phyloP scores from a whole-genome alignment of 1,140 invertebrate species.

The Drosophila suzukii region DNA sequence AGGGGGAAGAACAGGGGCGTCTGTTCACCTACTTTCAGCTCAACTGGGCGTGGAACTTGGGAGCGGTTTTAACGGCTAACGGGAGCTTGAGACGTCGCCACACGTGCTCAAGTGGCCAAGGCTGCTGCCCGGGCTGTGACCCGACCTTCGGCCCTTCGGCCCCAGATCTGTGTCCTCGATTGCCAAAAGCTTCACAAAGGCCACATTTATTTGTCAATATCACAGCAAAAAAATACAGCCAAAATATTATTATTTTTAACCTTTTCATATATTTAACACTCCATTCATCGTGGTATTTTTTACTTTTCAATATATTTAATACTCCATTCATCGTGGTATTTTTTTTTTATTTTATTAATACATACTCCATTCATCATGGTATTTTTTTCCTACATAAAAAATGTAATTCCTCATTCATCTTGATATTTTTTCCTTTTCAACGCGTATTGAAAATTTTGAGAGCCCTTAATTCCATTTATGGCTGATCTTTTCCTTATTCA shows the following conservation, averaged over 20 bases:
- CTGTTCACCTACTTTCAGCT: conserved; percentile 45
- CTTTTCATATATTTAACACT: neutral
- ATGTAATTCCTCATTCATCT: no score
- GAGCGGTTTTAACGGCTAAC: conserved; percentile 46
- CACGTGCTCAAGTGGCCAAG: conserved; percentile 73
- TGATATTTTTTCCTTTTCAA: no score
- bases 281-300: no score
- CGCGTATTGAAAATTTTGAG: no score
- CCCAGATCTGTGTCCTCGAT: conserved; percentile 5
- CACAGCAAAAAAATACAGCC: neutral
- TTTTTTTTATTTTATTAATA: no score
- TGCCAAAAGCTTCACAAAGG: neutral
- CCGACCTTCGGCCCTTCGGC: conserved; percentile 3
- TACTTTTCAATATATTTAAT: no score
- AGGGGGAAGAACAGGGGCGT: conserved; percentile 24
- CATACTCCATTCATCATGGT: no score
- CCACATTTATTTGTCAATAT: conserved; percentile 2
- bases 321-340: no score
- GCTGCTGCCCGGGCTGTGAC: conserved; percentile 18
- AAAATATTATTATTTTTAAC: neutral
- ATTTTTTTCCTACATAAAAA: no score
- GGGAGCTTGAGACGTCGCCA: conserved; percentile 67
- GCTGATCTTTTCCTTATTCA: no score
- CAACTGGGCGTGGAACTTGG: conserved; percentile 38
- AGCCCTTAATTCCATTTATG: no score